Conservation (phyloP, 2,888 invertebrate genomes). For the Chymomyza procnemis region DNA sequence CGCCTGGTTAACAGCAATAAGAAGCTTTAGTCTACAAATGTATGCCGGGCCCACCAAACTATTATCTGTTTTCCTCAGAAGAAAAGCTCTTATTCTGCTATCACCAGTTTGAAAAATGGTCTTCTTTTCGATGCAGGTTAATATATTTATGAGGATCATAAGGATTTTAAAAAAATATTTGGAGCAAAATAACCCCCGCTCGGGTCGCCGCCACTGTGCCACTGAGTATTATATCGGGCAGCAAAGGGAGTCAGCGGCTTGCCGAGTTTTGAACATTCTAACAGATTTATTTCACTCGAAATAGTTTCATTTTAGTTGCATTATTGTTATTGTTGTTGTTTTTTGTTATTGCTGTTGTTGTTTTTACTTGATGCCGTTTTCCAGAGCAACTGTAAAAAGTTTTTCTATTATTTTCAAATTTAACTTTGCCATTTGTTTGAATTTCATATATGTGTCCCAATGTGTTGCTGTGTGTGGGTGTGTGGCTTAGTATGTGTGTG, state of each 20-base stretch:
- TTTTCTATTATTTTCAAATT: conserved; percentile 75
- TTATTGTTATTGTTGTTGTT: conserved; percentile 67
- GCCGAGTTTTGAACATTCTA: conserved; percentile 65
- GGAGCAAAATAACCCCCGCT: too few relatives aligned
- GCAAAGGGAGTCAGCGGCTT: not conserved
- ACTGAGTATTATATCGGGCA: not conserved
- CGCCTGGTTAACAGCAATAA: too few relatives aligned
- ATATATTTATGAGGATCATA: too few relatives aligned
- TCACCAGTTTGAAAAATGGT: too few relatives aligned
- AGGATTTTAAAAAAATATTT: too few relatives aligned
- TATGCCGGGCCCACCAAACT: too few relatives aligned
- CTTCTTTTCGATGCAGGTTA: too few relatives aligned
- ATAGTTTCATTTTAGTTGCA: conserved; percentile 71
- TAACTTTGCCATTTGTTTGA: conserved; percentile 71
- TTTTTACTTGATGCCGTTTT: conserved; percentile 21
- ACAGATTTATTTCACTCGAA: conserved; percentile 73
- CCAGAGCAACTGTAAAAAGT: conserved; percentile 62
- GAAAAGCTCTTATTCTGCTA: too few relatives aligned
- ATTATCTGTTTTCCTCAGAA: too few relatives aligned
- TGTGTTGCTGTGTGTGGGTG: conserved; percentile 10
- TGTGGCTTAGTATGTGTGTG: conserved; percentile 14
- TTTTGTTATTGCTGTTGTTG: conserved; percentile 33
- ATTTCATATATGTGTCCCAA: conserved; percentile 37
- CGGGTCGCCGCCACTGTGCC: too few relatives aligned
- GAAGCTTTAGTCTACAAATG: too few relatives aligned